phyloP scores from a whole-genome alignment of 2,888 invertebrate species.

The Siphonodentalium dalli region DNA sequence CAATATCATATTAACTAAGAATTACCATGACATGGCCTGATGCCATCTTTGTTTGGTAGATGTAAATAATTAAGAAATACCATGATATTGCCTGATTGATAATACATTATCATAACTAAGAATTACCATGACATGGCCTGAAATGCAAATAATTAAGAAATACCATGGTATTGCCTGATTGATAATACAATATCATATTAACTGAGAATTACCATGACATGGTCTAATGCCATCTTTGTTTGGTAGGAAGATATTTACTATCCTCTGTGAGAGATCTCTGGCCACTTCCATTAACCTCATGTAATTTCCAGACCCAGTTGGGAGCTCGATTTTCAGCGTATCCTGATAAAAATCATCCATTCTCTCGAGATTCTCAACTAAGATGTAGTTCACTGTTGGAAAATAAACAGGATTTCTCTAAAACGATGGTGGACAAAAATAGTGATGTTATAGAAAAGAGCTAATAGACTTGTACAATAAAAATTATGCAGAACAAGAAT shows the following conservation, averaged over 20 bases:
- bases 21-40: constrained; percentile 61
- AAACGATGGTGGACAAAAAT: not conserved
- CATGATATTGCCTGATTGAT: too few species aligned
- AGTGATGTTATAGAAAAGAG: not conserved
- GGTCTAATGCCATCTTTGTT: constrained; percentile 46
- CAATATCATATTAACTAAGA: too few species aligned
- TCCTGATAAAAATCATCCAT: constrained; percentile 61
- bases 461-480: not conserved
- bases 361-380: constrained; percentile 59
- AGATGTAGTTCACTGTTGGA: constrained; percentile 61
- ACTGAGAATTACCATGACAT: constrained; percentile 51
- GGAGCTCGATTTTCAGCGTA: constrained; percentile 58
- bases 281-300: constrained; percentile 58
- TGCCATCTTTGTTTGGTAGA: constrained; percentile 53
- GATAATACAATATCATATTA: too few species aligned
- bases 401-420: not conserved
- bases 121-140: too few species aligned
- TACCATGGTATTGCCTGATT: too few species aligned
- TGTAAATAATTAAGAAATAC: too few species aligned
- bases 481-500: not conserved
- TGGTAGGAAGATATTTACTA: not conserved
- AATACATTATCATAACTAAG: too few species aligned
- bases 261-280: constrained; percentile 39
- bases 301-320: constrained; percentile 53
- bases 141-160: too few species aligned